Percentiles rank a stretch among this genome's conserved stretches.
Conservation (phyloP, 1,140 invertebrate species). For the Zaprionus inermis region DNA sequence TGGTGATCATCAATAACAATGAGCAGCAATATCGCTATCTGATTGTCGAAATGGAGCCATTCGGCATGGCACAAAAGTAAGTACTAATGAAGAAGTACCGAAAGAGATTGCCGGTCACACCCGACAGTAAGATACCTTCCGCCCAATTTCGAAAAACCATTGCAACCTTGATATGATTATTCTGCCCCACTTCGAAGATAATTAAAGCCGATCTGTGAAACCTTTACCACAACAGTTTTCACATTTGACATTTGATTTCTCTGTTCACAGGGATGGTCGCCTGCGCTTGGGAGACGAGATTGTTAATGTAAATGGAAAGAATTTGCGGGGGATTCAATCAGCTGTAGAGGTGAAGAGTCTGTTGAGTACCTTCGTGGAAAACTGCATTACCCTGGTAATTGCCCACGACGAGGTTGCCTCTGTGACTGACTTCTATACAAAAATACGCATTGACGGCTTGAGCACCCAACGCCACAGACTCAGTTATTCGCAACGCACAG, state of each 20-base stretch:
- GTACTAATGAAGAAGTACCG: slow-evolving; percentile 19
- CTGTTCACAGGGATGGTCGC: slow-evolving; percentile 89
- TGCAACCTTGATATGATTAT: too few species aligned
- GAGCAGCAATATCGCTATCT: slow-evolving; percentile 90
- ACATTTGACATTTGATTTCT: background rate
- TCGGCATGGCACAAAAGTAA: slow-evolving; percentile 92
- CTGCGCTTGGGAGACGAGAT: slow-evolving; percentile 93
- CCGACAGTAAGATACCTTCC: too few species aligned
- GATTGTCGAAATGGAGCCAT: slow-evolving; percentile 91
- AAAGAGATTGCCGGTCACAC: background rate
- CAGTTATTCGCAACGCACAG: slow-evolving; percentile 76
- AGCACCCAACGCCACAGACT: slow-evolving; percentile 65
- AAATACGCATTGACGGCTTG: slow-evolving; percentile 78
- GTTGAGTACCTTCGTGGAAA: slow-evolving; percentile 84
- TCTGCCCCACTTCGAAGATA: background rate
- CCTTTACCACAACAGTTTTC: background rate
- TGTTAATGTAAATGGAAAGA: slow-evolving; percentile 93
- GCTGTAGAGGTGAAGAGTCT: slow-evolving; percentile 86
- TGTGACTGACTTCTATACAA: slow-evolving; percentile 81
- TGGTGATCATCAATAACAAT: slow-evolving; percentile 84
- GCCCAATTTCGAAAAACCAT: too few species aligned
- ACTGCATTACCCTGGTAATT: slow-evolving; percentile 87
- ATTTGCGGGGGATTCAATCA: slow-evolving; percentile 90
- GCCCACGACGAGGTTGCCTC: slow-evolving; percentile 85
- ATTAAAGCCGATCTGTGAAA: too few species aligned